phyloP scores from a whole-genome alignment of 2,888 invertebrate genomes.

The Melangyna quadrimaculata region DNA sequence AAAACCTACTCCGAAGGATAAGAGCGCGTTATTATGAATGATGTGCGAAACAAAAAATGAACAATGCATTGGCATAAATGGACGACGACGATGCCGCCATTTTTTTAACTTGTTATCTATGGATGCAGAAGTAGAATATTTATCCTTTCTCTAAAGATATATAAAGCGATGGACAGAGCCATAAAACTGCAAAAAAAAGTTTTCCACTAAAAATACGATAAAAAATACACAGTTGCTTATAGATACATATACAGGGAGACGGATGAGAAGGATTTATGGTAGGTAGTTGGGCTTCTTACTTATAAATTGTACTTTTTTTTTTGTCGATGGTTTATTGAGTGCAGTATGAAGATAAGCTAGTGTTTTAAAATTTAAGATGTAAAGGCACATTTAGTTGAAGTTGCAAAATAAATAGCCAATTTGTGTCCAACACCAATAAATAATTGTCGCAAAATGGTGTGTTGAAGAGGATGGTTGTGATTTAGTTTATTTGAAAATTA shows the following conservation, averaged over 20 bases:
- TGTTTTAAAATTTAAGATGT: conserved; percentile 3
- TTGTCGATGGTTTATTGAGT: conserved; percentile 3
- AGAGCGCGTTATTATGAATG: conserved; percentile 13
- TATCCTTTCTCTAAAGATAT: background rate
- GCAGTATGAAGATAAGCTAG: background rate
- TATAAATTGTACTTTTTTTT: background rate
- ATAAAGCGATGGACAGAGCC: background rate
- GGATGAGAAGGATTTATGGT: conserved; percentile 1
- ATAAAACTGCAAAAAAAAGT: conserved; percentile 26
- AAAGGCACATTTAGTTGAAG: background rate
- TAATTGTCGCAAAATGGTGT: background rate
- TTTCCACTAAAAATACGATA: conserved; percentile 9
- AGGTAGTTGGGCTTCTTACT: background rate
- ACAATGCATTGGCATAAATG: conserved; percentile 50
- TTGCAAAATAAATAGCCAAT: conserved; percentile 3
- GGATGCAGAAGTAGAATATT: background rate
- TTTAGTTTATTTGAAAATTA: background rate
- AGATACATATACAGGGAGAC: too few relatives aligned
- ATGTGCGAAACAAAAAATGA: conserved; percentile 51
- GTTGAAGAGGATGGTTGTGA: background rate
- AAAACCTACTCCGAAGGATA: conserved; percentile 22
- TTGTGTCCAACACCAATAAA: background rate
- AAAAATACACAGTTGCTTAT: background rate
- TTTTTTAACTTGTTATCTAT: background rate
- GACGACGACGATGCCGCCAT: background rate